phyloP scores from a whole-genome alignment of 2,113 vertebrate species.

The Genyomyrus donnyi region DNA sequence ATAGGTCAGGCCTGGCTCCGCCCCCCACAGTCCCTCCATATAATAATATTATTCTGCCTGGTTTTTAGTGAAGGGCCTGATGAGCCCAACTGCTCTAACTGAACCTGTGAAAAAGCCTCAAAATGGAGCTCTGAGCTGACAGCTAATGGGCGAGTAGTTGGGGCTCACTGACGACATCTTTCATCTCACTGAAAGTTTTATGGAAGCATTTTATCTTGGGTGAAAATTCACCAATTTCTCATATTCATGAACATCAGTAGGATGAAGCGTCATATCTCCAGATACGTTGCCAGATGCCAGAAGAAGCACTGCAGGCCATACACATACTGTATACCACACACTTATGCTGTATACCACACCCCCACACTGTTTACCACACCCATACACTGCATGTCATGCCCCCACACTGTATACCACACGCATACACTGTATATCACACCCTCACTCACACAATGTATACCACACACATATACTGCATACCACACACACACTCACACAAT shows the following conservation, averaged over 20 bases:
- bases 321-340: neutral
- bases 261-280: neutral
- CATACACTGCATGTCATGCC: neutral
- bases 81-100: neutral
- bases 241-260: neutral
- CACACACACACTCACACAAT: neutral
- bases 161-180: neutral
- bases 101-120: neutral
- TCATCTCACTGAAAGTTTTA: neutral
- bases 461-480: neutral
- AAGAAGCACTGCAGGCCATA: neutral
- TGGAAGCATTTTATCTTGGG: neutral
- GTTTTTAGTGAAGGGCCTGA: neutral
- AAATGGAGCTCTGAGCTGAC: neutral
- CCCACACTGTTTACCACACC: neutral
- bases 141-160: neutral
- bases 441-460: neutral
- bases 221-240: neutral
- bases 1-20: neutral
- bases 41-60: neutral
- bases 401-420: neutral
- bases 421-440: neutral
- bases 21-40: neutral
- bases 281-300: neutral
- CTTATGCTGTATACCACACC: neutral